Percentiles rank a stretch among this genome's conserved stretches.
Evolutionary conservation across 2,888 invertebrate genomes (phyloP).

Genomic region (Megamerina dolium): DNA sequence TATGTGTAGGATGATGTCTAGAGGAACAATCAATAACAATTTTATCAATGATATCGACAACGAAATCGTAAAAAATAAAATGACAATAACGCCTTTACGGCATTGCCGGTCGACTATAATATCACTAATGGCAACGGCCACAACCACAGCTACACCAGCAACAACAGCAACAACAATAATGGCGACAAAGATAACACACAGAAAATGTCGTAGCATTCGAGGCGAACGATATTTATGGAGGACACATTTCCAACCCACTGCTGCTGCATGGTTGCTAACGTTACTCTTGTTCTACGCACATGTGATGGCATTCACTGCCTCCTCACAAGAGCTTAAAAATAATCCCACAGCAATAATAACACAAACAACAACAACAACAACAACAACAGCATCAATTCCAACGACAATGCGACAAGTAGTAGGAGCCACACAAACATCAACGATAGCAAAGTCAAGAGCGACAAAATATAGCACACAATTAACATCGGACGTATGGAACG

Average conservation of each 20-base stretch:
- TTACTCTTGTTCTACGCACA: too few relatives aligned
- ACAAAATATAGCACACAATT: conserved; percentile 28
- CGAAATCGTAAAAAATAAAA: too few relatives aligned
- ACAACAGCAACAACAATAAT: conserved; percentile 8
- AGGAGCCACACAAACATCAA: neutral
- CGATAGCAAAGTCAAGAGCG: neutral
- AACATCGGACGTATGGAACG: conserved; percentile 22
- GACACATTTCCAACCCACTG: too few relatives aligned
- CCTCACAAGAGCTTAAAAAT: neutral
- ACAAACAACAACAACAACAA: conserved; percentile 2
- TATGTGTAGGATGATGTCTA: too few relatives aligned
- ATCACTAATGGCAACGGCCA: neutral
- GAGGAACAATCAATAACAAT: conserved; percentile 1
- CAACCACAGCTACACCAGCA: conserved; percentile 1
- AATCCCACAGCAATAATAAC: conserved; percentile 1
- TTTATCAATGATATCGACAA: neutral
- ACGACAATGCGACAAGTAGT: neutral
- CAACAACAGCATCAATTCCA: conserved; percentile 7
- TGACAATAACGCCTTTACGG: too few relatives aligned
- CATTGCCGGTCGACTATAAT: too few relatives aligned
- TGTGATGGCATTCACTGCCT: neutral
- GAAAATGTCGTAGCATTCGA: neutral
- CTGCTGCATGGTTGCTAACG: too few relatives aligned
- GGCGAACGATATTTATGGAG: neutral
- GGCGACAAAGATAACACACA: neutral